A percentile compares a stretch with the other conserved stretches of the same genome.
Conservation (phyloP, 2,797 vertebrate genomes). For the Limnodromus scolopaceus region DNA sequence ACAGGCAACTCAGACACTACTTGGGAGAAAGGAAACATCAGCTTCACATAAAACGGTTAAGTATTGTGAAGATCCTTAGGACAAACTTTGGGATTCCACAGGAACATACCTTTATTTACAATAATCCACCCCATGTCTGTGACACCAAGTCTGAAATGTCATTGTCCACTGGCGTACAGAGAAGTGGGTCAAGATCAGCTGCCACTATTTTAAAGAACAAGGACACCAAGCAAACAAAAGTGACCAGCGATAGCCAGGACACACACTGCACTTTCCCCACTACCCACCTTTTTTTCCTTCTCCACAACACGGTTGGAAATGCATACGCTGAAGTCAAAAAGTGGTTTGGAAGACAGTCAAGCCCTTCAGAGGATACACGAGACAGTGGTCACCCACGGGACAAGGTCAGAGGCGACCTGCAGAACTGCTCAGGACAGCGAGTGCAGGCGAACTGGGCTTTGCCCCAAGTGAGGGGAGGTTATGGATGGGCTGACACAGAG, state of each 20-base stretch:
- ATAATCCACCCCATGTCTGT: background rate
- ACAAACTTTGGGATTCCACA: background rate
- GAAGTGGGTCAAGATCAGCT: background rate
- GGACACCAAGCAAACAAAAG: background rate
- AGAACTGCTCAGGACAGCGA: background rate
- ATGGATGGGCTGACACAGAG: background rate
- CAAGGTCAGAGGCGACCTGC: background rate
- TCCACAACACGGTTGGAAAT: background rate
- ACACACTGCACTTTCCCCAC: background rate
- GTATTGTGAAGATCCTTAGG: background rate
- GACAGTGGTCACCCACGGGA: background rate
- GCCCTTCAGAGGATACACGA: background rate
- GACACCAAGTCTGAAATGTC: background rate
- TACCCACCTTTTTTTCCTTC: background rate
- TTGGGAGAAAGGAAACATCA: background rate
- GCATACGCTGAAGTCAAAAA: background rate
- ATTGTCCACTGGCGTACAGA: background rate
- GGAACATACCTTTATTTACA: background rate
- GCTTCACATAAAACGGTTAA: background rate
- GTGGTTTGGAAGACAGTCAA: background rate
- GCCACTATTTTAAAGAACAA: background rate
- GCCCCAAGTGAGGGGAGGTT: background rate
- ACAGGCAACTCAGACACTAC: background rate
- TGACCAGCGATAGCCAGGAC: fast-evolving
- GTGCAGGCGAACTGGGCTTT: background rate